Conservation (phyloP, 2,888 invertebrate species). For the Tortricodes alternella region DNA sequence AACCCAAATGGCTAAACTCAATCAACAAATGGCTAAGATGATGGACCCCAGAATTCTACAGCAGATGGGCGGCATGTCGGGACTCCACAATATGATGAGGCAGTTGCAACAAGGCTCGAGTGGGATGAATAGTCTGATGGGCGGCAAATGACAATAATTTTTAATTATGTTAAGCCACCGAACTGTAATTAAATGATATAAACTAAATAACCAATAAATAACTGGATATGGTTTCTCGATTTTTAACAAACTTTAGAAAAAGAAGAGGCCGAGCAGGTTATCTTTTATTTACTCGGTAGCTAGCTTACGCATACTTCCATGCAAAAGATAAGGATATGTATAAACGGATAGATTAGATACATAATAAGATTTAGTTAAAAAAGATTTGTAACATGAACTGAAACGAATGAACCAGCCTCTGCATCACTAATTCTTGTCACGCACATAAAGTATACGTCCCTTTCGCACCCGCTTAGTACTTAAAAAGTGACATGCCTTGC, state of each 20-base stretch:
- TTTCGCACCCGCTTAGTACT: too few species aligned
- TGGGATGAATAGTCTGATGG: slow-evolving; percentile 84
- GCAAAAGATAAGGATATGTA: too few species aligned
- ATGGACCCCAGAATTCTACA: slow-evolving; percentile 99
- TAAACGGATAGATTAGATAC: too few species aligned
- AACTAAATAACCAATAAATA: slow-evolving; percentile 38
- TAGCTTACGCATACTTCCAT: too few species aligned
- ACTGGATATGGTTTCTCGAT: slow-evolving; percentile 25
- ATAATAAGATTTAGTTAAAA: too few species aligned
- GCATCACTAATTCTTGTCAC: too few species aligned
- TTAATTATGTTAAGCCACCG: slow-evolving; percentile 35
- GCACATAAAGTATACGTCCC: too few species aligned
- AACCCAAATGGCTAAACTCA: slow-evolving; percentile 98
- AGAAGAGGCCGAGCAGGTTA: too few species aligned
- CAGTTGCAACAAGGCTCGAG: slow-evolving; percentile 89
- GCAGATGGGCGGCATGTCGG: slow-evolving; percentile 98
- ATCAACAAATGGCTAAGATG: slow-evolving; percentile 99
- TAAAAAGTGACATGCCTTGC: too few species aligned
- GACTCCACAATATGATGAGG: slow-evolving; percentile 98
- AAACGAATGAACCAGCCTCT: too few species aligned
- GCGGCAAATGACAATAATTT: slow-evolving; percentile 76
- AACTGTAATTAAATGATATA: slow-evolving; percentile 36
- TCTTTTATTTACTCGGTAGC: too few species aligned
- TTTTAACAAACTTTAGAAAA: not conserved
- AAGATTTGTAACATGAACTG: too few species aligned